phyloP scores from a whole-genome alignment of 2,888 invertebrate species.

The Thymelicus lineola region DNA sequence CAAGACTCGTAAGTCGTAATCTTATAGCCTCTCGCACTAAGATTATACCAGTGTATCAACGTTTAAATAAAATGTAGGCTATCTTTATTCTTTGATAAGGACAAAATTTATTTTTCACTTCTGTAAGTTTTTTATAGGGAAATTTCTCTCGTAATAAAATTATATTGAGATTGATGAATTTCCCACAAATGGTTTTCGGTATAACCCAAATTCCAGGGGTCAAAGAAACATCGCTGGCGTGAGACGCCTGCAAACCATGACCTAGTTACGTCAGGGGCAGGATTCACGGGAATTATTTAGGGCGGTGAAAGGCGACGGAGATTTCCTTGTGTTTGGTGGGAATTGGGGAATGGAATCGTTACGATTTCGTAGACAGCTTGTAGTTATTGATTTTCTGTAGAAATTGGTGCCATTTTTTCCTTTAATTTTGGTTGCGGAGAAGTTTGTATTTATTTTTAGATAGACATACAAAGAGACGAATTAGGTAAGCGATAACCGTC shows the following conservation, averaged over 20 bases:
- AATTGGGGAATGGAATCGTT: slow-evolving; percentile 2
- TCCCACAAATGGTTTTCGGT: slow-evolving; percentile 11
- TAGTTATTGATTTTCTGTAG: neutral
- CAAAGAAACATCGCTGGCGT: slow-evolving; percentile 49
- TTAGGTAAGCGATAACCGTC: too few relatives aligned
- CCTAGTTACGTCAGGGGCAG: slow-evolving; percentile 73
- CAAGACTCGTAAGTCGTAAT: too few relatives aligned
- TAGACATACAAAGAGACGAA: too few relatives aligned
- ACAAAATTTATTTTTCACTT: too few relatives aligned
- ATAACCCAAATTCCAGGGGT: slow-evolving; percentile 41
- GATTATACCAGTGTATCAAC: too few relatives aligned
- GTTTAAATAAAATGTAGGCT: too few relatives aligned
- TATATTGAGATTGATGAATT: slow-evolving; percentile 3
- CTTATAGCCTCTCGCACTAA: too few relatives aligned
- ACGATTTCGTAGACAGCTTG: slow-evolving; percentile 2
- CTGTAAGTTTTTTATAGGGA: neutral
- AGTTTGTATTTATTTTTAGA: neutral
- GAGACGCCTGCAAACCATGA: slow-evolving; percentile 67
- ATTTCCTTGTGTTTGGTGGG: slow-evolving; percentile 49
- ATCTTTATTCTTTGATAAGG: neutral
- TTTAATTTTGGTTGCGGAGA: neutral
- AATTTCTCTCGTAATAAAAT: slow-evolving; percentile 24
- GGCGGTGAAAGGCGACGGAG: slow-evolving; percentile 61
- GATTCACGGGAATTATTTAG: slow-evolving; percentile 68
- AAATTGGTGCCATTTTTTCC: neutral